Base-by-base conservation (phyloP, 2,888 invertebrate species). In the Apodemia hepburni region DNA sequence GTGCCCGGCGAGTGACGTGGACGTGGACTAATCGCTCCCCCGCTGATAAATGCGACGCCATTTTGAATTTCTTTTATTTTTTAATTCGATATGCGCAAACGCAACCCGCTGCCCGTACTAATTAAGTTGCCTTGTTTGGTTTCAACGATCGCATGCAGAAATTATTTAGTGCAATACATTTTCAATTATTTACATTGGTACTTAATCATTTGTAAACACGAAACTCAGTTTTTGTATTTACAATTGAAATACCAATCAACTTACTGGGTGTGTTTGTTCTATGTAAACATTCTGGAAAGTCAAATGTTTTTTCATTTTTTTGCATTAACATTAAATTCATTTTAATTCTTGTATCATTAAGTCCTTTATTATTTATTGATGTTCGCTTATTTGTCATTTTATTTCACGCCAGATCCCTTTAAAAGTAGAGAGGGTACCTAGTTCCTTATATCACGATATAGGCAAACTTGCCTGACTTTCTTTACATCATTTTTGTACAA, bases 1-100 rank as follows among this genome's bases (percentile, higher is more conserved):
- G 84, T 81, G 84, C 81, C 75, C 73, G 72, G 70, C 71, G 73
- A 71, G 70, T 75, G 77, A 79, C 77, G 74, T 70, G 71, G 69
- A 79, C 78, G 73, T 71, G 70, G 66, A 78, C 80, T 80, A 82
- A 84, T 82, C 80, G 80, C 82, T 77, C 79, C 83, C 84, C 80
- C 78, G 78, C 80, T 73, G 74, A 77, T 76, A 75, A 75, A 77
- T 74, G 68, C 66, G 78, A 69, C 81, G 85, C 85, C 85, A 85
- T 85, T 71, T 85, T 85, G 81, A 54, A 75, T 78, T 82, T 80
- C 72, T 80, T 74, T 71, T 71, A 73, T 70, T 75, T 78, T 76
- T 77, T 70, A 69, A 69, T 73, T 74, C 69, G 67, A 61, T 47
- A 61, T 77, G 80, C 81, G 81, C 80, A 75, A 76, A 78, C 79